Percentiles rank a stretch among this genome's conserved stretches.
Conservation (phyloP, 1,140 invertebrate species). For the Aethina tumida region DNA sequence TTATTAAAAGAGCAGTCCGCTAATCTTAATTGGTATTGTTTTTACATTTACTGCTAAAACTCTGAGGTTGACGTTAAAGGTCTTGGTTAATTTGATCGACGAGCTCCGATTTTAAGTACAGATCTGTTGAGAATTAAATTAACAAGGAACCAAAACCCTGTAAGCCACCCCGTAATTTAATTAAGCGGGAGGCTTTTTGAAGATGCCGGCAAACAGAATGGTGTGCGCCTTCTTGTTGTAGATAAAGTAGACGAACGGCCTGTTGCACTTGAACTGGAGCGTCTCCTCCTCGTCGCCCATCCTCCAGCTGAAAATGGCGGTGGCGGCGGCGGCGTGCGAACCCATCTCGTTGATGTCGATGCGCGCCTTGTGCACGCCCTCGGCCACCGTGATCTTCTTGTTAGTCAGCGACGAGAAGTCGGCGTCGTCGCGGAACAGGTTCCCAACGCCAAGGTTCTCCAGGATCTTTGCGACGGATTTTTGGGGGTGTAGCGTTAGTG, state of each 20-base stretch:
- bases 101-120: too few species aligned
- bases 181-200: slow-evolving; percentile 31
- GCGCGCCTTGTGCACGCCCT: slow-evolving; percentile 48
- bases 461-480: slow-evolving; percentile 26
- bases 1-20: too few species aligned
- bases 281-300: slow-evolving; percentile 50
- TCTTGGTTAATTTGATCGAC: too few species aligned
- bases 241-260: slow-evolving; percentile 56
- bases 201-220: slow-evolving; percentile 51
- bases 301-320: slow-evolving; percentile 48
- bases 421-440: slow-evolving; percentile 40
- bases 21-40: too few species aligned
- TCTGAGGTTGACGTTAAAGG: too few species aligned
- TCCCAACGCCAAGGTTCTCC: slow-evolving; percentile 42
- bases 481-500: slow-evolving; percentile 16
- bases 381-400: slow-evolving; percentile 37
- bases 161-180: slow-evolving; percentile 47
- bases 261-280: slow-evolving; percentile 49
- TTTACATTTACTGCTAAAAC: too few species aligned
- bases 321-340: slow-evolving; percentile 52
- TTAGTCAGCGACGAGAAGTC: slow-evolving; percentile 34
- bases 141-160: too few species aligned
- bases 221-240: slow-evolving; percentile 43
- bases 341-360: slow-evolving; percentile 54
- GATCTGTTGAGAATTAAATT: too few species aligned